Evolutionary conservation across 2,113 vertebrate species (phyloP).

Genomic region (Leptocoma aspasia): DNA sequence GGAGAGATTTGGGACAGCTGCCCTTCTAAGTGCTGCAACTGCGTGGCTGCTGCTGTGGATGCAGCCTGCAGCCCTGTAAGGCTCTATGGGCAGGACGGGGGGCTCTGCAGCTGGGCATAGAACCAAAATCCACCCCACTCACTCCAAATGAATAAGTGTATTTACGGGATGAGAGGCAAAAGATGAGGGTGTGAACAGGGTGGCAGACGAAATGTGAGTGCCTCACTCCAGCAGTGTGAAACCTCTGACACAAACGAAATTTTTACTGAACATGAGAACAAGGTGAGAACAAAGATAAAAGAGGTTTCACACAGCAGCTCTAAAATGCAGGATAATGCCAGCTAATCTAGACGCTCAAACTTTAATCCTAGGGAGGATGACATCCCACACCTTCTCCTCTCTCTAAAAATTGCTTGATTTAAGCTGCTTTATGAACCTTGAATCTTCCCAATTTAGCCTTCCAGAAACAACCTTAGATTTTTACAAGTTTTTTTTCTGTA

Average conservation of each 20-base stretch:
- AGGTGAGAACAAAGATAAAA: neutral
- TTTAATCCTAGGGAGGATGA: neutral
- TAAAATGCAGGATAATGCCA: neutral
- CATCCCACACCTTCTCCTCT: neutral
- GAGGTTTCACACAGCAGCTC: neutral
- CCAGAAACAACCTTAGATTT: neutral
- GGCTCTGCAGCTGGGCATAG: rapidly evolving
- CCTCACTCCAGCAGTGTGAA: neutral
- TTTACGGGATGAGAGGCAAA: rapidly evolving
- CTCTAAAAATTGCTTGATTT: neutral
- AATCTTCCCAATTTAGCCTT: neutral
- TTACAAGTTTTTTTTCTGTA: neutral
- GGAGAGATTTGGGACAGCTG: neutral
- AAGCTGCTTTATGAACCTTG: neutral
- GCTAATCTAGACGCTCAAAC: neutral
- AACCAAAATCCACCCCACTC: rapidly evolving
- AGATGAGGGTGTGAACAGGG: too few relatives aligned
- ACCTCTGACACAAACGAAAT: neutral
- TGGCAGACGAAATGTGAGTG: neutral
- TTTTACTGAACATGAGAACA: neutral
- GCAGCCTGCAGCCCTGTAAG: neutral
- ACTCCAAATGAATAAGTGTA: rapidly evolving
- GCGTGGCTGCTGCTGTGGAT: neutral
- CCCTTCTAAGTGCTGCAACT: neutral
- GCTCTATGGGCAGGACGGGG: neutral